Conservation (phyloP, 2,113 vertebrate genomes). For the Stegostoma tigrinum region DNA sequence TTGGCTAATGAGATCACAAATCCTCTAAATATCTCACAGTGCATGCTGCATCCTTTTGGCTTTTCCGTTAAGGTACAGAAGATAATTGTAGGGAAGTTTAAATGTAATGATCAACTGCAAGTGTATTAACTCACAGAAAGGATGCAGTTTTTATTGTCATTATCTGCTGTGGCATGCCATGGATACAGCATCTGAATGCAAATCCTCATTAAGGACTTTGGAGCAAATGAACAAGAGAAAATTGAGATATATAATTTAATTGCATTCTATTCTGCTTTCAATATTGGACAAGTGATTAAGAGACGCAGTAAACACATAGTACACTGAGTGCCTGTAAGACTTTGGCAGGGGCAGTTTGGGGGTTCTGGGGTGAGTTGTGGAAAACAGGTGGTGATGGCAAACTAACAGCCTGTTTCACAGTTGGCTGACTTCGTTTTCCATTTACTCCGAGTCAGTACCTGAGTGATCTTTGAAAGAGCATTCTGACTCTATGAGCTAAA, state of each 20-base stretch:
- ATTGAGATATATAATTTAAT: too few species aligned
- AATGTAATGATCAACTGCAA: neutral
- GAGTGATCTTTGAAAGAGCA: neutral
- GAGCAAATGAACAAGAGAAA: neutral
- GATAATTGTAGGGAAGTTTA: neutral
- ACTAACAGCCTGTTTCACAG: neutral
- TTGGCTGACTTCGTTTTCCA: neutral
- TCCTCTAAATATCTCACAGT: neutral
- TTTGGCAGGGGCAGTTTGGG: neutral
- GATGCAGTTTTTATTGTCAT: too few species aligned
- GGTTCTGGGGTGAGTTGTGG: too few species aligned
- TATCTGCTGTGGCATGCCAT: neutral
- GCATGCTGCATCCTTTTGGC: neutral
- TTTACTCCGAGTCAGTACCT: neutral
- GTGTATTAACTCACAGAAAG: neutral
- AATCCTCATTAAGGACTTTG: neutral
- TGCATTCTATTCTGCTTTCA: neutral
- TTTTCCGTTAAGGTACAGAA: neutral
- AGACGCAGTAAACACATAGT: neutral
- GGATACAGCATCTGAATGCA: neutral
- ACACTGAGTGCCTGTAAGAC: neutral
- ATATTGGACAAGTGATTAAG: neutral
- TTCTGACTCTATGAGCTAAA: neutral
- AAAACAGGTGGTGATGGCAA: neutral
- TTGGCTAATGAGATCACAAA: neutral